Evolutionary conservation across 2,797 vertebrate genomes (phyloP), one percentile per base, ranked within the genome.

Genomic region (Antennarius maculatus): DNA sequence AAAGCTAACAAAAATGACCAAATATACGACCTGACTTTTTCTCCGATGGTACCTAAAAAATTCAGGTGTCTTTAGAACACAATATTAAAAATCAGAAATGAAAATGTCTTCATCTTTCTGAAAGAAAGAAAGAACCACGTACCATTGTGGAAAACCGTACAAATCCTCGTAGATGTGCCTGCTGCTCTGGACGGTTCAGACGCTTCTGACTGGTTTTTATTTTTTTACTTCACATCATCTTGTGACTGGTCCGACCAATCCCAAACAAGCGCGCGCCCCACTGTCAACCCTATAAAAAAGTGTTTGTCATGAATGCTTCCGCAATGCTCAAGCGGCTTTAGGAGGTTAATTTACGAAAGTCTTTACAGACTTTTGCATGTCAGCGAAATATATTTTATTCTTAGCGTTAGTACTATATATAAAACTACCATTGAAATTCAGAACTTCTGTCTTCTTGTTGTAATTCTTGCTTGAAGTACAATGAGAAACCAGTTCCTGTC

Each of bases 171-270:
- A 74, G 79, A 74, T 69, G 61, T 69, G 54, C 84, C 85, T 56
- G 80, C 83, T 76, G 76, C 28, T 81, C 62, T 77, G 76, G 77
- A 69, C 71, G 80, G 61, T 45, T 54, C 49, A 47, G 72, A 85
- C 58, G 81, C 68, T 68, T 60, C 68, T 66, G 59, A 61, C 7
- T 39, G 37, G 10, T 42, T 42, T 87, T 73, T 78, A 63, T 75
- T 80, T 81, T 78, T 74, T 74, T 68, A 61, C 68, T 71, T 80
- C 69, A 57, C 69, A 63, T 82, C 73, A 76, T 87, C 88, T 78
- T 82, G 79, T 90, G 89, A 91, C 88, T 63, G 66, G 15, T 57
- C 51, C 37, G 79, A 39, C 85, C 88, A 86, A 90, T 86, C 85
- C 55, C 57, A 71, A 29, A 64, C 72, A 59, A 62, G 69, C 72